Conservation (phyloP, 2,797 vertebrate species). For the Novumbra hubbsi region DNA sequence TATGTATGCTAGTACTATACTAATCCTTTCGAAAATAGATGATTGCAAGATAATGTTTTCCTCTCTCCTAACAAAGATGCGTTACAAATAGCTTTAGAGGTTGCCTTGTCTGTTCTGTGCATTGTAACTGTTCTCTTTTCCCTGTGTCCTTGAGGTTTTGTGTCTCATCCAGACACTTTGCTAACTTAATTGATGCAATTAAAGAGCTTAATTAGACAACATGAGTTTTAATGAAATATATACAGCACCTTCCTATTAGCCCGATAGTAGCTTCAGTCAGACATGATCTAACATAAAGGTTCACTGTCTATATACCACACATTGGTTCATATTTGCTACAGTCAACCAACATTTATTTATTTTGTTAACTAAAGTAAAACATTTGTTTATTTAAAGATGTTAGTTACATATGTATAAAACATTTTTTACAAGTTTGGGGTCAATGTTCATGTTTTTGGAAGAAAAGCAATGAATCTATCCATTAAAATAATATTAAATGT, state of each 20-base stretch:
- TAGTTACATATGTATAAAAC: too few species aligned
- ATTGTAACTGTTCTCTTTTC: conserved; percentile 12
- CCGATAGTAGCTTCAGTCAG: background rate
- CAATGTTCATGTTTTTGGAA: too few species aligned
- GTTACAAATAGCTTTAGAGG: conserved; percentile 2
- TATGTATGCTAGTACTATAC: background rate
- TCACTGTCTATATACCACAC: background rate
- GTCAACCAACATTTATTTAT: conserved; percentile 25
- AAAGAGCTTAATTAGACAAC: conserved; percentile 38
- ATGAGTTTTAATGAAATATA: conserved; percentile 37
- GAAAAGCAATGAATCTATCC: too few species aligned
- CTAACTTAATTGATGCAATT: conserved; percentile 32
- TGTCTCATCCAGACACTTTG: conserved; percentile 22
- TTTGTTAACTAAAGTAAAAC: conserved; percentile 8
- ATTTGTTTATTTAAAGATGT: too few species aligned
- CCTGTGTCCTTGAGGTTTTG: conserved; percentile 23
- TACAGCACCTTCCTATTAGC: conserved; percentile 12
- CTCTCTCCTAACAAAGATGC: background rate
- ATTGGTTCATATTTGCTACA: background rate
- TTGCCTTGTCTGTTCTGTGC: background rate
- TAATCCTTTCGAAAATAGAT: background rate
- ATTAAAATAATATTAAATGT: too few species aligned
- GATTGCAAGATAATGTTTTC: background rate
- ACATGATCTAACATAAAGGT: too few species aligned
- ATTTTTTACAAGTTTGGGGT: too few species aligned